These are phyloP conservation scores for Antheraea assamensis DNA, from an alignment of 2,888 invertebrate species.

Conservation along the genomic window DNA sequence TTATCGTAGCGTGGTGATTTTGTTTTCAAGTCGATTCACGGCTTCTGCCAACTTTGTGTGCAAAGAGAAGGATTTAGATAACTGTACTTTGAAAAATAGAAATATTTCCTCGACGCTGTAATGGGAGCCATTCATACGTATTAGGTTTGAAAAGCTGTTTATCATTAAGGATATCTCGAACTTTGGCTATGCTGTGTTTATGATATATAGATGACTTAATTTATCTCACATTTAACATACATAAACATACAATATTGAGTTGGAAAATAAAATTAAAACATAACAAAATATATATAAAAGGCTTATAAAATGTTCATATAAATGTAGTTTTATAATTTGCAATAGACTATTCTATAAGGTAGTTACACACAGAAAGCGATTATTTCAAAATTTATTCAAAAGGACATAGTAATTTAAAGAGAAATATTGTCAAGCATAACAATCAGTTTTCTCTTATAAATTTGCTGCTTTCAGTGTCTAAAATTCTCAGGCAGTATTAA, in stretches of 20 bases:
- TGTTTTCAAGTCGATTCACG: constrained; percentile 1
- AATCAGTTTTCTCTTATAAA: too few relatives aligned
- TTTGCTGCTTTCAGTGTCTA: too few relatives aligned
- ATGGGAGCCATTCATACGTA: neutral
- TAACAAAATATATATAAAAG: neutral
- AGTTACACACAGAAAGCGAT: neutral
- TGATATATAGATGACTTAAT: neutral
- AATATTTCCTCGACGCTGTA: neutral
- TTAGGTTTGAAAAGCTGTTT: neutral
- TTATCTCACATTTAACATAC: neutral
- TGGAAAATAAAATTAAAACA: neutral
- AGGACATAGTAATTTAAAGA: neutral
- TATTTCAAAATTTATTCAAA: neutral
- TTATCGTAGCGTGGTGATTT: neutral
- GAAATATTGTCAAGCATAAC: too few relatives aligned
- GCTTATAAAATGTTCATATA: neutral
- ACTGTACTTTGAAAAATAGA: constrained; percentile 2
- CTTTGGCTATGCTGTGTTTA: neutral
- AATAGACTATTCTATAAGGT: neutral
- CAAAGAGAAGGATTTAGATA: constrained; percentile 12
- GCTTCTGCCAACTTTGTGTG: constrained; percentile 3
- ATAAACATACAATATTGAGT: neutral
- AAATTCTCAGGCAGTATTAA: too few relatives aligned
- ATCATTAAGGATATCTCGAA: neutral
- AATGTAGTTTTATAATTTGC: neutral